These are phyloP conservation scores for Drosophila melanosoma DNA, from an alignment of 2,888 invertebrate genomes.

Conservation along the genomic window DNA sequence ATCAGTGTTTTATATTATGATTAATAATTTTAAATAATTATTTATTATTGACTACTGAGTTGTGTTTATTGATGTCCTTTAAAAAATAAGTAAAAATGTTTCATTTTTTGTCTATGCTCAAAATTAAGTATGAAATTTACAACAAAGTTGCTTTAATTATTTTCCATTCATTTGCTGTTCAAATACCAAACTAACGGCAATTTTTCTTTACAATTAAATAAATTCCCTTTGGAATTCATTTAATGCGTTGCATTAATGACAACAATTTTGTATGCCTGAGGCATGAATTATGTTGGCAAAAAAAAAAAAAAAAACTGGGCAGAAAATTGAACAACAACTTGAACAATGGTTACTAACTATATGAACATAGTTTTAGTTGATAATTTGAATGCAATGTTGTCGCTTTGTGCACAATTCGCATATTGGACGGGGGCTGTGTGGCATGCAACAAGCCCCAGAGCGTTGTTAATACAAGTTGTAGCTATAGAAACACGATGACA, in stretches of 20 bases:
- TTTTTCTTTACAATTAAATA: not conserved
- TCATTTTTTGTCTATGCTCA: no score
- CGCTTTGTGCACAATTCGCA: conserved; percentile 3
- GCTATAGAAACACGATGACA: conserved; percentile 13
- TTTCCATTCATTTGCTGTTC: not conserved
- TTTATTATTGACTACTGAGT: no score
- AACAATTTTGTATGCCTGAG: not conserved
- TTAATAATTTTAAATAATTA: no score
- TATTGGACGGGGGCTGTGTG: conserved; percentile 11
- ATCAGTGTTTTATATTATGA: not conserved
- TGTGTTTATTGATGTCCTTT: no score
- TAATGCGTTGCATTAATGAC: not conserved
- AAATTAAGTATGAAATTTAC: not conserved
- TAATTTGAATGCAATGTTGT: conserved; percentile 30
- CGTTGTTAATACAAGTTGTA: conserved; percentile 21
- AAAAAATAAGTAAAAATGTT: no score
- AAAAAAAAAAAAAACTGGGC: not conserved
- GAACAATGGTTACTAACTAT: not conserved
- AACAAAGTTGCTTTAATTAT: not conserved
- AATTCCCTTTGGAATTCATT: not conserved
- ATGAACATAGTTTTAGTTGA: conserved; percentile 17
- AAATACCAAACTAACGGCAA: not conserved
- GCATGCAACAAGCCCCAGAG: conserved; percentile 31
- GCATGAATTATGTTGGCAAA: not conserved
- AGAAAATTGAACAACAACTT: not conserved